Evolutionary conservation across 2,113 vertebrate species (phyloP).

Genomic region (Sphaerodactylus townsendi): DNA sequence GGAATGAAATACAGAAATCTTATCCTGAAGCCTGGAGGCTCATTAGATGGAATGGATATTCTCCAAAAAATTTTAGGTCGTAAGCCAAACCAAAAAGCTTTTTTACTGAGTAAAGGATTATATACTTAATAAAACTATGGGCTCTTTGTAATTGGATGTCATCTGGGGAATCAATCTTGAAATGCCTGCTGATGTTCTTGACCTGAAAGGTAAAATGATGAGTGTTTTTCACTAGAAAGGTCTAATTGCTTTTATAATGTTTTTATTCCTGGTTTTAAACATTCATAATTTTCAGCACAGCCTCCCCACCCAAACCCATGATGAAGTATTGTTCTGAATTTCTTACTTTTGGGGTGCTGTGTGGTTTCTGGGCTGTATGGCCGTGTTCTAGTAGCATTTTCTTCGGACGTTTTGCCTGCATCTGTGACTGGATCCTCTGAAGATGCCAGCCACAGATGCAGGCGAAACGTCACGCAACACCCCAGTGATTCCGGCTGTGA

Average conservation of each 20-base stretch:
- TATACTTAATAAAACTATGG: constrained; percentile 54
- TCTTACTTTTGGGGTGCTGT: constrained; percentile 42
- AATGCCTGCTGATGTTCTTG: constrained; percentile 43
- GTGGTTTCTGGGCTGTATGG: too few relatives aligned
- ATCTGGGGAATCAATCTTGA: constrained; percentile 50
- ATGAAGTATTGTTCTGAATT: not conserved
- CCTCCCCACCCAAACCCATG: not conserved
- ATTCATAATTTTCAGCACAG: not conserved
- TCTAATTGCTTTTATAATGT: not conserved
- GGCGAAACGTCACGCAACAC: too few relatives aligned
- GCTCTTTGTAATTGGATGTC: constrained; percentile 35
- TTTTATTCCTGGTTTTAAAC: constrained; percentile 45
- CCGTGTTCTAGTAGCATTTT: too few relatives aligned
- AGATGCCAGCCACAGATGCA: too few relatives aligned
- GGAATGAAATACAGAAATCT: constrained; percentile 90
- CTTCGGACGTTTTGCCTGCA: too few relatives aligned
- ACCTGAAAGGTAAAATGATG: constrained; percentile 31
- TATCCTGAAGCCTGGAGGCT: constrained; percentile 91
- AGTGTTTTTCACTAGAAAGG: not conserved
- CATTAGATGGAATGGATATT: constrained; percentile 90
- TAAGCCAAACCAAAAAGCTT: constrained; percentile 86
- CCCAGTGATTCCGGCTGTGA: too few relatives aligned
- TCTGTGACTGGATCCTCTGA: too few relatives aligned
- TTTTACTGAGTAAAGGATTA: constrained; percentile 91
- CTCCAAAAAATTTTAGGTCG: constrained; percentile 86